Base-by-base conservation (phyloP, 2,797 vertebrate species). In the Cynodonichthys magdalenae region DNA sequence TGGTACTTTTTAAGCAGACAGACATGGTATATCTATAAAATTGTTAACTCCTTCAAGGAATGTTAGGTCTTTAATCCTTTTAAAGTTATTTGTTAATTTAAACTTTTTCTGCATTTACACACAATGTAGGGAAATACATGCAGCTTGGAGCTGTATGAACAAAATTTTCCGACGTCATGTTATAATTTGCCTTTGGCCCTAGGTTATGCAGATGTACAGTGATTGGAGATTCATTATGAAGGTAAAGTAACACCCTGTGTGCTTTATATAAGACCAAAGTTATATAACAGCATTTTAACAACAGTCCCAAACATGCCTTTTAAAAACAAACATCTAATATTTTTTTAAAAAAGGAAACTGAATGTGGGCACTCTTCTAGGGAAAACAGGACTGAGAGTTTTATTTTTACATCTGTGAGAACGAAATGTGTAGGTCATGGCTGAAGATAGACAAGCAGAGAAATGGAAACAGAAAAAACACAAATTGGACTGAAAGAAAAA, bases 371-470 rank as follows among this genome's bases (percentile, higher is more conserved):
- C 51, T 48, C 51, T 66, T 70, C 57, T 41, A 59, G 47, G 57
- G 74, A 74, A 80, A 77, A 58, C 1, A 1, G 15, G 41, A 74
- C 28, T 11, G 55, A 59, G 29, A 63, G 6, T 39, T 70, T 60
- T 3, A 71, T 29, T 55, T 39, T 18, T 6, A 42, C 48, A 19
- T 3, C 36, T 36, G 36, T 36, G 3, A 36, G 8, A 11, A 36
- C 34, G 11, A 36, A 11, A 11, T 4, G 34, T n/a, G 54, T 54
- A 15, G 20, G 57, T 27, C 55, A 39, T 14, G 50, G 31, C 6
- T 34, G 20, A 7, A 15, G 20, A 34, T n/a, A 39, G 41, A 50
- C 10, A 8, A 19, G 17, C 2, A 28, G n/a, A 47, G n/a, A 59
- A 20, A 54, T n/a, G 27, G 27, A 69, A 54, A 66, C 15, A 45